phyloP scores from a whole-genome alignment of 92 coral and sea anemone genomes.

The Palythoa grandis region DNA sequence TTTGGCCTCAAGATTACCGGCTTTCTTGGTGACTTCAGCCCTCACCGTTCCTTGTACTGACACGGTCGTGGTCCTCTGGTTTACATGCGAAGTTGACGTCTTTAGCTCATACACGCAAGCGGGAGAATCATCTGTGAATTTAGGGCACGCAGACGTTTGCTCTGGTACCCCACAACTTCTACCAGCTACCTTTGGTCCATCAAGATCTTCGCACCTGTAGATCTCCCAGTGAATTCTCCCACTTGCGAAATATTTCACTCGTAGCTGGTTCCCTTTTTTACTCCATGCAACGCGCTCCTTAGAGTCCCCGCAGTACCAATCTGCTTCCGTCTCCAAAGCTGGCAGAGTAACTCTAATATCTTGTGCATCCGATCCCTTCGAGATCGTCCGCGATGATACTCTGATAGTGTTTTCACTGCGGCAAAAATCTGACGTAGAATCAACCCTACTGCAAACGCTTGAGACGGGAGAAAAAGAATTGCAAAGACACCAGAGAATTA shows the following conservation, averaged over 20 bases:
- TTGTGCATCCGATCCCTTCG: no score
- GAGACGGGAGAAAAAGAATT: no score
- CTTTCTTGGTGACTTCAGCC: conserved; percentile 49
- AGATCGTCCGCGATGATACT: conserved; percentile 16
- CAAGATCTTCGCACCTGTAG: no score
- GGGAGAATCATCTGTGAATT: conserved; percentile 37
- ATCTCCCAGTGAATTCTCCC: no score
- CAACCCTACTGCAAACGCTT: no score
- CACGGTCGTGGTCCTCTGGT: conserved; percentile 54
- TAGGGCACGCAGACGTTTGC: no score
- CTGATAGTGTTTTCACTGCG: conserved; percentile 29
- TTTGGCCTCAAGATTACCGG: conserved; percentile 44
- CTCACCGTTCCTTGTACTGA: conserved; percentile 45
- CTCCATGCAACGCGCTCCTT: conserved; percentile 63
- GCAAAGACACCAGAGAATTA: no score
- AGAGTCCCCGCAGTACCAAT: conserved; percentile 57
- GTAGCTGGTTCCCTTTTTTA: conserved; percentile 56
- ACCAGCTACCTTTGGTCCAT: no score
- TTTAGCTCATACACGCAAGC: conserved; percentile 65
- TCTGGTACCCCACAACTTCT: no score
- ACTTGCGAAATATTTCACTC: conserved; percentile 33
- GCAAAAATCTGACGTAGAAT: conserved; percentile 52
- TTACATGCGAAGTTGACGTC: conserved; percentile 44
- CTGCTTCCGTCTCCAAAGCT: conserved; percentile 22
- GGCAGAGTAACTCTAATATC: conserved; percentile 17